Conservation (phyloP, 2,113 vertebrate species). For the Sturnira hondurensis region DNA sequence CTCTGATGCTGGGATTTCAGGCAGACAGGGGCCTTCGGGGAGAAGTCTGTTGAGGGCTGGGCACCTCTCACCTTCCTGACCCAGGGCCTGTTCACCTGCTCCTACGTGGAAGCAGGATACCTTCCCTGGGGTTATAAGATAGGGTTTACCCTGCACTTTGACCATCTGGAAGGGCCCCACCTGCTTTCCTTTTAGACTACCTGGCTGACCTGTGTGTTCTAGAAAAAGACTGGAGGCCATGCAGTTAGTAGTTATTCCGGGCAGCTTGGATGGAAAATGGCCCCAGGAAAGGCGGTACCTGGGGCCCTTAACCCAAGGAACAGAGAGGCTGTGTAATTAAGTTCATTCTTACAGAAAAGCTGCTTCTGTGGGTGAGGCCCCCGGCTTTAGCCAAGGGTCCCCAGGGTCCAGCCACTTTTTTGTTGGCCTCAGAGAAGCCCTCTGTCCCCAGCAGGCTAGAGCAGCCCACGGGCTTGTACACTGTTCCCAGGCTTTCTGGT, state of each 20-base stretch:
- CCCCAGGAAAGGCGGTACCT: background rate
- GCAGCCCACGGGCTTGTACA: background rate
- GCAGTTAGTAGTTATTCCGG: background rate
- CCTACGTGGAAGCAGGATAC: background rate
- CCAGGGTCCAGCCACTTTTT: background rate
- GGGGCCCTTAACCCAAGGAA: background rate
- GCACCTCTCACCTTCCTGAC: background rate
- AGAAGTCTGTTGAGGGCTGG: background rate
- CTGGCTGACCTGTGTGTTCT: background rate
- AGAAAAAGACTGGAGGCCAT: background rate
- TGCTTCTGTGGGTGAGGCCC: too few species aligned
- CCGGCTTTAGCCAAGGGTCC: background rate
- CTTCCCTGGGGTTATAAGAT: background rate
- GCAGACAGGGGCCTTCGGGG: background rate
- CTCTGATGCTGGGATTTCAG: background rate
- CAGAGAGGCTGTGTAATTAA: background rate
- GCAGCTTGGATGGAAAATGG: background rate
- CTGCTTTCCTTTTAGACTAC: background rate
- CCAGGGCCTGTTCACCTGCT: background rate
- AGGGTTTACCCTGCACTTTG: background rate
- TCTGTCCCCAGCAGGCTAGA: background rate
- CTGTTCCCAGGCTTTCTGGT: background rate
- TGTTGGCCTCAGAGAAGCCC: too few species aligned
- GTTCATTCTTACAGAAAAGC: background rate
- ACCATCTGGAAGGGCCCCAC: background rate